phyloP scores from a whole-genome alignment of 2,888 invertebrate species.

The Synergus itoensis region DNA sequence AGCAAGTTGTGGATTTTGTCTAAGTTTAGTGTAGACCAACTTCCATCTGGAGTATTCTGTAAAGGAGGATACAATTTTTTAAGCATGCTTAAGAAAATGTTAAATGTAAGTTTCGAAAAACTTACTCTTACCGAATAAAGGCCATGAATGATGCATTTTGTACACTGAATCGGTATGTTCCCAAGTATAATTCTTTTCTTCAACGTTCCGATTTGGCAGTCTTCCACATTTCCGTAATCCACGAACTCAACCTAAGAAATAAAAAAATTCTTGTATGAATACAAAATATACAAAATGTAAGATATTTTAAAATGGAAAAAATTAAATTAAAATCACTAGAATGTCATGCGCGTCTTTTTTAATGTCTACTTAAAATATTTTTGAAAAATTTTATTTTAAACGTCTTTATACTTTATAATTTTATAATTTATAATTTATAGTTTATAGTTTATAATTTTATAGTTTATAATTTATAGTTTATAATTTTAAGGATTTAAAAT shows the following conservation, averaged over 20 bases:
- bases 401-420: no score
- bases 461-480: no score
- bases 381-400: no score
- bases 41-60: background rate
- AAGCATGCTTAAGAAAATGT: background rate
- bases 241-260: conserved; percentile 83
- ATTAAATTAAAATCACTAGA: background rate
- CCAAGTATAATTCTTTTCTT: conserved; percentile 82
- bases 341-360: no score
- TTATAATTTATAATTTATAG: no score
- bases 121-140: conserved; percentile 78
- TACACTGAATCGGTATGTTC: conserved; percentile 84
- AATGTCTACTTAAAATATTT: no score
- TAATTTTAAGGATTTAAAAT: no score
- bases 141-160: conserved; percentile 81
- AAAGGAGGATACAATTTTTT: background rate
- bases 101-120: background rate
- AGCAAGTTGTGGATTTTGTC: conserved; percentile 82
- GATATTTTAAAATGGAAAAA: conserved; percentile 12
- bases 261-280: background rate
- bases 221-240: conserved; percentile 91
- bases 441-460: no score
- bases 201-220: conserved; percentile 80
- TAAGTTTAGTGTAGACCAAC: conserved; percentile 80
- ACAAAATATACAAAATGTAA: background rate